Conservation (phyloP, 2,888 invertebrate species). For the Lepidochitona cinerea region DNA sequence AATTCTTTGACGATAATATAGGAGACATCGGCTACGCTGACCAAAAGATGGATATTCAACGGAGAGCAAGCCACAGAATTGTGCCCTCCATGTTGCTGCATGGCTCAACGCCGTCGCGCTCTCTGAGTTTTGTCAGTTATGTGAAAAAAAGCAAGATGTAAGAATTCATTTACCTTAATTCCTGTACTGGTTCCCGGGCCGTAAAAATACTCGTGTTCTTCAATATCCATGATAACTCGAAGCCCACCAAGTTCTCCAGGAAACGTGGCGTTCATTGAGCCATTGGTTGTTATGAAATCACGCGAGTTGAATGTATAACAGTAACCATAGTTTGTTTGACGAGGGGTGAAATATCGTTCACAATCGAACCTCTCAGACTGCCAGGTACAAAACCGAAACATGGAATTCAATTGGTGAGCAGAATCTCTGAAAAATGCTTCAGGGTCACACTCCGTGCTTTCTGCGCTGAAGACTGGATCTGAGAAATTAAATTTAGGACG, state of each 20-base stretch:
- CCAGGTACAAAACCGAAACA: neutral
- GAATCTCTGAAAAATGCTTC: neutral
- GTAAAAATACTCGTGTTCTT: conserved; percentile 5
- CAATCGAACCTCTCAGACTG: neutral
- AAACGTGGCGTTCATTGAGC: neutral
- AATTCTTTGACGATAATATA: too few species aligned
- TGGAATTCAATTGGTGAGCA: neutral
- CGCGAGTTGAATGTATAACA: neutral
- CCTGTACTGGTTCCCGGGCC: neutral
- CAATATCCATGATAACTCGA: neutral
- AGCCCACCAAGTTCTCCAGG: neutral
- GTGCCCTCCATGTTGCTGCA: too few species aligned
- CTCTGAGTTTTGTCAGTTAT: too few species aligned
- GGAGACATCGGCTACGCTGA: too few species aligned
- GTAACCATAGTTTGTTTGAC: neutral
- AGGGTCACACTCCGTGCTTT: neutral
- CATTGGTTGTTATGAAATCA: neutral
- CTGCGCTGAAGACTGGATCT: neutral
- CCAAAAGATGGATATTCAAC: too few species aligned
- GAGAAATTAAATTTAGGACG: neutral
- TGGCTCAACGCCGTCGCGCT: too few species aligned
- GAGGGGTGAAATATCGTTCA: neutral
- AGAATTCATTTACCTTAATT: neutral
- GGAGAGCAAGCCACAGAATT: too few species aligned
- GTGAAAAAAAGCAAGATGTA: too few species aligned